These are phyloP conservation scores for Lacanobia oleracea DNA, from an alignment of 2,888 invertebrate genomes.

Conservation along the genomic window DNA sequence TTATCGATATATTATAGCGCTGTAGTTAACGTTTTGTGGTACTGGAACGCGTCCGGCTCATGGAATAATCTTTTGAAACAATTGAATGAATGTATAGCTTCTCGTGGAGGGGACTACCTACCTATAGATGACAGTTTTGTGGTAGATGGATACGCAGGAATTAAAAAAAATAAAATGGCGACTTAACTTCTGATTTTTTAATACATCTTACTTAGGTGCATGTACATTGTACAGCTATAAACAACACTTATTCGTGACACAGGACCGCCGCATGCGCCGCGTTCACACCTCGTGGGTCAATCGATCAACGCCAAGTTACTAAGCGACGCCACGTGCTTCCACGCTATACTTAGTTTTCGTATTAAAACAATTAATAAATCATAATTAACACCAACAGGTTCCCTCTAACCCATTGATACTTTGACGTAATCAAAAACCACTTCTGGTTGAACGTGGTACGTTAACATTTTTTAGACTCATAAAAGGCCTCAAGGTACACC, in stretches of 20 bases:
- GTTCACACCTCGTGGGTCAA: not conserved
- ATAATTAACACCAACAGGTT: conserved; percentile 22
- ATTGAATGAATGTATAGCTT: too few relatives aligned
- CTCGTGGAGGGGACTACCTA: too few relatives aligned
- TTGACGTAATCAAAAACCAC: conserved; percentile 21
- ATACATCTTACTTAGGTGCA: not conserved
- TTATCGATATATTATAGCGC: too few relatives aligned
- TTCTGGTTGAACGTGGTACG: conserved; percentile 6
- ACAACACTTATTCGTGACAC: too few relatives aligned
- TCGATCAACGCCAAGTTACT: conserved; percentile 26
- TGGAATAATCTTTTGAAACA: too few relatives aligned
- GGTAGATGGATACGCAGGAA: too few relatives aligned
- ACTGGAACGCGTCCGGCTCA: too few relatives aligned
- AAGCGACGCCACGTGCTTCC: conserved; percentile 11
- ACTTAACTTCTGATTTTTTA: not conserved
- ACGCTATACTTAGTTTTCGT: not conserved
- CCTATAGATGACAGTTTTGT: too few relatives aligned
- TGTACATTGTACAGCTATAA: not conserved
- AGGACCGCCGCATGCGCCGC: not conserved
- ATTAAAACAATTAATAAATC: conserved; percentile 29
- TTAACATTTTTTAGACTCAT: conserved; percentile 21
- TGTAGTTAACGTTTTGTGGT: too few relatives aligned
- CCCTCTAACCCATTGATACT: not conserved
- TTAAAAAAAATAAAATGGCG: too few relatives aligned
- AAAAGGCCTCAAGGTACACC: conserved; percentile 45